Conservation (phyloP, 2,113 vertebrate species). For the Suncus etruscus region DNA sequence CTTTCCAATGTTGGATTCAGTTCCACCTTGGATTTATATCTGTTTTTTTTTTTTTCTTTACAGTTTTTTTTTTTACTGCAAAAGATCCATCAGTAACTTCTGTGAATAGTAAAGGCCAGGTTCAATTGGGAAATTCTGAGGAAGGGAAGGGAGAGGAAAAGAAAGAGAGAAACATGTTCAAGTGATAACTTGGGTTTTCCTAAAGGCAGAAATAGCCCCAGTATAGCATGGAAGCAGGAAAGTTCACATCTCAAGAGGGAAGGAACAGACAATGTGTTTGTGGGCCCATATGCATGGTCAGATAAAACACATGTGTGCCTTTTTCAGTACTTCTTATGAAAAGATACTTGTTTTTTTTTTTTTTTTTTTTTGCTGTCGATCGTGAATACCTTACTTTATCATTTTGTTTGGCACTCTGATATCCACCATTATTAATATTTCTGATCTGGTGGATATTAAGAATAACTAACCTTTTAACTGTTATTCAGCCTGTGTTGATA, state of each 20-base stretch:
- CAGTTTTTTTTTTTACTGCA: not conserved
- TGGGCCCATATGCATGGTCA: no score
- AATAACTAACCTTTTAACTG: not conserved
- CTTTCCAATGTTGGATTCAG: not conserved
- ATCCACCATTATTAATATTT: not conserved
- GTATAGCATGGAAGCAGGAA: no score
- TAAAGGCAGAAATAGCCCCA: no score
- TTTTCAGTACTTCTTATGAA: no score
- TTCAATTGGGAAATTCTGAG: no score
- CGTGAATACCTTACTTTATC: not conserved
- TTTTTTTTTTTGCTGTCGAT: not conserved
- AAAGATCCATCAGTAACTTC: not conserved
- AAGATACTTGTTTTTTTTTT: not conserved
- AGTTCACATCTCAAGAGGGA: no score
- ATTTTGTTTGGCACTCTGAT: not conserved
- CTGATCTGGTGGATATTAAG: not conserved
- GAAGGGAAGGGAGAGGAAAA: no score
- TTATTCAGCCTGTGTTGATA: not conserved
- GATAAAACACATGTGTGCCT: no score
- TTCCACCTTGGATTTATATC: not conserved
- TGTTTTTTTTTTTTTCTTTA: slow-evolving; percentile 7
- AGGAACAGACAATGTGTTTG: no score
- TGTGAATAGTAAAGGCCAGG: not conserved
- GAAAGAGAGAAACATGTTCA: no score
- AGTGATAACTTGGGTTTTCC: no score